phyloP scores from a whole-genome alignment of 2,797 vertebrate genomes.

The Falco columbarius region DNA sequence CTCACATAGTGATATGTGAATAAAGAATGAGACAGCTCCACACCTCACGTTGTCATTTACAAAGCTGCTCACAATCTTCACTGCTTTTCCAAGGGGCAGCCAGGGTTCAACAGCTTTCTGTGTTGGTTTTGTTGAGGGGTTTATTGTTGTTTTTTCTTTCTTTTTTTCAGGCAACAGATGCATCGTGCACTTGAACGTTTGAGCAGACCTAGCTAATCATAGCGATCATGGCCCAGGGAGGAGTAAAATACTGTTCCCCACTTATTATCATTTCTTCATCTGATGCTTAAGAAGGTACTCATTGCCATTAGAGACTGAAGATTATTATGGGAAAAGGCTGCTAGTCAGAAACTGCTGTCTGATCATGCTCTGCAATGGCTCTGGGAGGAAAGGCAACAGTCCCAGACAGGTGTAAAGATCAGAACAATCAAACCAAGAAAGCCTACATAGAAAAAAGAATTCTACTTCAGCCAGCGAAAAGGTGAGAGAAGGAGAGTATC shows the following conservation, averaged over 20 bases:
- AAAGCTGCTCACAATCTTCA: conserved; percentile 1
- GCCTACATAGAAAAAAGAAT: neutral
- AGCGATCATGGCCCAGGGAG: neutral
- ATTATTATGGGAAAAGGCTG: neutral
- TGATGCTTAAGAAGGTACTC: conserved; percentile 25
- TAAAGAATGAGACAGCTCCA: neutral
- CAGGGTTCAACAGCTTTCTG: neutral
- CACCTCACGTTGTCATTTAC: neutral
- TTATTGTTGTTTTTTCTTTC: neutral
- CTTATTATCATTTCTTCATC: neutral
- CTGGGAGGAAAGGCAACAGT: neutral
- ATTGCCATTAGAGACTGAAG: neutral
- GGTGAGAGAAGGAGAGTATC: neutral
- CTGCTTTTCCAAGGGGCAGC: neutral
- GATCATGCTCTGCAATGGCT: neutral
- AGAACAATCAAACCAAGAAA: neutral
- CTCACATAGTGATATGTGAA: neutral
- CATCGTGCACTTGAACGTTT: neutral
- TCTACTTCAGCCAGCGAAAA: neutral
- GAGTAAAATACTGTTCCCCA: conserved; percentile 10
- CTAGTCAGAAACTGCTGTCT: neutral
- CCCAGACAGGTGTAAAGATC: neutral
- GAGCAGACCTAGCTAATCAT: neutral
- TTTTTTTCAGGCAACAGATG: neutral
- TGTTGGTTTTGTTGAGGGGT: neutral